Percentiles rank a stretch among this genome's conserved stretches.
Evolutionary conservation across 2,113 vertebrate species (phyloP).

Genomic region (Osmerus eperlanus): DNA sequence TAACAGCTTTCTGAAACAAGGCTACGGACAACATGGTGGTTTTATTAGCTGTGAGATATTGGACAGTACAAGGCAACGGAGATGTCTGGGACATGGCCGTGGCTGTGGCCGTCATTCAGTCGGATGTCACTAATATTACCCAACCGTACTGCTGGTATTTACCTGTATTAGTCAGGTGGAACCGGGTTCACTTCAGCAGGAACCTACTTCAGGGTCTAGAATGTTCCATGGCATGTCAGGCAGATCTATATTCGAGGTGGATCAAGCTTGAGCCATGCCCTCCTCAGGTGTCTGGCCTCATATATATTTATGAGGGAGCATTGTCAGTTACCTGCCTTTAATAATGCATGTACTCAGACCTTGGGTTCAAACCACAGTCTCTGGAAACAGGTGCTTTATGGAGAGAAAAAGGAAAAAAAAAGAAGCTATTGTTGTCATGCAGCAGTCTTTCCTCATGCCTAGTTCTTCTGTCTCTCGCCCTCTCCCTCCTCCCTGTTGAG

Average conservation of each 20-base stretch:
- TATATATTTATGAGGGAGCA: conserved; percentile 70
- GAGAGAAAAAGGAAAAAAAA: conserved; percentile 23
- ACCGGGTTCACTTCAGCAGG: background rate
- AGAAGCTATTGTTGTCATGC: conserved; percentile 58
- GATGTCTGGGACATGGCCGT: no score
- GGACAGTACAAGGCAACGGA: no score
- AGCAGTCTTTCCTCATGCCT: conserved; percentile 39
- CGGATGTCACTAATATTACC: no score
- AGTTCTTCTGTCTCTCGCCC: conserved; percentile 19
- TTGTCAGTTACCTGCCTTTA: conserved; percentile 70
- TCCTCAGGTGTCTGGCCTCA: conserved; percentile 60
- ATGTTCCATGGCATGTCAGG: conserved; percentile 56
- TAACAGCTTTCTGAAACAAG: no score
- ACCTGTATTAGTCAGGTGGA: no score
- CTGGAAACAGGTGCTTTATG: conserved; percentile 50
- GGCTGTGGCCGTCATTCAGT: no score
- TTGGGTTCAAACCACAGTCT: conserved; percentile 66
- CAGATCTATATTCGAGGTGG: conserved; percentile 53
- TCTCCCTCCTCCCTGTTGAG: conserved; percentile 37
- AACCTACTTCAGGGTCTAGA: conserved; percentile 13
- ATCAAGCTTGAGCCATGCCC: conserved; percentile 59
- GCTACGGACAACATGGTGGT: conserved; percentile 18
- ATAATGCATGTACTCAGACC: conserved; percentile 70
- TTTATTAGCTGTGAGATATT: no score
- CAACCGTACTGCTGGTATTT: no score